Conservation (phyloP, 1,140 invertebrate species). For the Rhynchophorus ferrugineus region DNA sequence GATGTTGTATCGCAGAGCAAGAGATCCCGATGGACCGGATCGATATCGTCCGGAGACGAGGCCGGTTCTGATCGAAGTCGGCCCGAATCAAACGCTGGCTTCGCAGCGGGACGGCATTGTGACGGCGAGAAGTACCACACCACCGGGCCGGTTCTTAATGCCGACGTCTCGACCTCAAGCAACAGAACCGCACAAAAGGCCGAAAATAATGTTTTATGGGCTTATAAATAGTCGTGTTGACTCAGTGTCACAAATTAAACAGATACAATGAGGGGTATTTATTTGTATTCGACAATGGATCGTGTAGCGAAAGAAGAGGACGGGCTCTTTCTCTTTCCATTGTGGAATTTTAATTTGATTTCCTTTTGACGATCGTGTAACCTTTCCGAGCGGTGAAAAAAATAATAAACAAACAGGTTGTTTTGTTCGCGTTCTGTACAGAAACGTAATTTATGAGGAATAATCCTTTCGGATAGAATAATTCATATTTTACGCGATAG, state of each 20-base stretch:
- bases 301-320: background rate
- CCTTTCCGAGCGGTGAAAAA: too few relatives aligned
- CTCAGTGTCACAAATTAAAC: constrained; percentile 11
- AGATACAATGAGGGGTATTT: constrained; percentile 6
- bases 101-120: constrained; percentile 20
- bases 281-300: constrained; percentile 7
- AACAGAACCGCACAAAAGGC: constrained; percentile 10
- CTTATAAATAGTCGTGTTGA: constrained; percentile 24
- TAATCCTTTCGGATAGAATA: too few relatives aligned
- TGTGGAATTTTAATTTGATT: constrained; percentile 7
- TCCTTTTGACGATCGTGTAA: background rate
- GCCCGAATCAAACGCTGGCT: constrained; percentile 16
- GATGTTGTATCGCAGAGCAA: too few relatives aligned
- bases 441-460: too few relatives aligned
- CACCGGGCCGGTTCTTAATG: constrained; percentile 19
- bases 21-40: too few relatives aligned
- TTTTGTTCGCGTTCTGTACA: too few relatives aligned
- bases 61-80: constrained; percentile 11
- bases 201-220: constrained; percentile 19
- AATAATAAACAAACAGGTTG: background rate
- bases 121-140: constrained; percentile 21
- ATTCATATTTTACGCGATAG: too few relatives aligned
- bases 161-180: constrained; percentile 16
- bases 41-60: too few relatives aligned
- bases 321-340: background rate